Base-by-base conservation (phyloP, 2,888 invertebrate species). In the Eupithecia centaureata region DNA sequence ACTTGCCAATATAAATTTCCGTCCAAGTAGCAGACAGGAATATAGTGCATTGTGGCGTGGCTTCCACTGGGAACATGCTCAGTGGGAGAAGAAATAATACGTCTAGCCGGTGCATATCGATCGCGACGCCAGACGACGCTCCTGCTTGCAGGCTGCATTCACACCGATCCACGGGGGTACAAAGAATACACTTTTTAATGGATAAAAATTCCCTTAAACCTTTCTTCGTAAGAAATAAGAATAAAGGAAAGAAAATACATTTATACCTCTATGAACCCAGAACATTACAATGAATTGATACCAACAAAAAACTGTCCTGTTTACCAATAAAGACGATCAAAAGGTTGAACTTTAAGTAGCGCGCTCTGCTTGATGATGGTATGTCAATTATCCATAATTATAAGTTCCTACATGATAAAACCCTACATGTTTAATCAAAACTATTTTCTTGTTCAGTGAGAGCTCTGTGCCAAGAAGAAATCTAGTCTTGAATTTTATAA, bases 31-130 rank as follows among this genome's bases (percentile, higher is more conserved):
- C 32, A 47, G 42, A 22, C 27, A 47, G 27, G 38, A 59, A 61
- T 63, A 65, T 67, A 67, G 65, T 72, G 72, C 68, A 73, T 60
- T 63, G 65, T 68, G 71, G 63, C 67, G 63, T 67, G 58, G 33
- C 52, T 69, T 63, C 70, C 65, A 57, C 60, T 58, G 68, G 71
- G 66, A 73, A 60, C 71, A 72, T 78, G 78, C 78, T 83, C 80
- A 81, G 81, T 85, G 80, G 82, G 82, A 85, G 85, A 86, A 87
- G 85, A 83, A 86, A 84, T 86, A 83, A 57, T 77, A 80, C 80
- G 87, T 88, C 87, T 82, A 87, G 89, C 86, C 91, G 83, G 77
- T 89, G 88, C 86, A 88, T 89, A 92, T 91, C 83, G 92, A 91
- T 91, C 91, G 84, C 64, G 72, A 67, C 70, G 76, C 66, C 68